phyloP scores from a whole-genome alignment of 1,140 invertebrate genomes.

The Popillia japonica region DNA sequence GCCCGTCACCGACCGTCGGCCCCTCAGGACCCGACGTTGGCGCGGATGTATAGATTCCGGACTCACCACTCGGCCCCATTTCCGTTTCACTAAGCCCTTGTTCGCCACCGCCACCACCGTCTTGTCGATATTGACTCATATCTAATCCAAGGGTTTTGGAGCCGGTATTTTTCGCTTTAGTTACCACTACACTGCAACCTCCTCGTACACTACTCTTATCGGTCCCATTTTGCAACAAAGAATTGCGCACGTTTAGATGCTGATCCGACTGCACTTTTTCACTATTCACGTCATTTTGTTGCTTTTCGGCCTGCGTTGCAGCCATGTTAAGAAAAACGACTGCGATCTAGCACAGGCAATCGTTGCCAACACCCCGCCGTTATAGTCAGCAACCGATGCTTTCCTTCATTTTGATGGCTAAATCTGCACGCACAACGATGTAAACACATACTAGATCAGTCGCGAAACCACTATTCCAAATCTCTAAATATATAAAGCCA shows the following conservation, averaged over 20 bases:
- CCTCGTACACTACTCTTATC: conserved; percentile 56
- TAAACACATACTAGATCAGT: conserved; percentile 64
- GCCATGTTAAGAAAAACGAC: conserved; percentile 69
- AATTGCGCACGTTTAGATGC: conserved; percentile 68
- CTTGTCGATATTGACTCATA: conserved; percentile 61
- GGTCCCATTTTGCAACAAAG: conserved; percentile 69
- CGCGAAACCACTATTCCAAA: conserved; percentile 61
- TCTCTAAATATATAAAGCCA: conserved; percentile 58
- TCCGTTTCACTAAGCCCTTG: conserved; percentile 40
- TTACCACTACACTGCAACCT: conserved; percentile 55
- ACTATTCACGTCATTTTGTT: conserved; percentile 69
- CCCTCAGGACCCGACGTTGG: conserved; percentile 37
- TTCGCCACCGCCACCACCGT: conserved; percentile 52
- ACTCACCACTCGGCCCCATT: conserved; percentile 45
- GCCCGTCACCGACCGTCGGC: conserved; percentile 49
- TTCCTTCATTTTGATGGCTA: conserved; percentile 56
- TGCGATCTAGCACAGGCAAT: conserved; percentile 58
- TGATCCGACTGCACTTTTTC: conserved; percentile 68
- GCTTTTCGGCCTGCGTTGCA: conserved; percentile 71
- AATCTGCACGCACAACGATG: conserved; percentile 59
- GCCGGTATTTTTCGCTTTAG: conserved; percentile 58
- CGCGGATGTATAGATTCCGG: conserved; percentile 42
- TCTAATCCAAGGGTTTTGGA: conserved; percentile 56
- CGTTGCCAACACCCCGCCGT: conserved; percentile 64
- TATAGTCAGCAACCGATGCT: conserved; percentile 62